Conservation (phyloP, 2,113 vertebrate species). For the Indicator indicator region DNA sequence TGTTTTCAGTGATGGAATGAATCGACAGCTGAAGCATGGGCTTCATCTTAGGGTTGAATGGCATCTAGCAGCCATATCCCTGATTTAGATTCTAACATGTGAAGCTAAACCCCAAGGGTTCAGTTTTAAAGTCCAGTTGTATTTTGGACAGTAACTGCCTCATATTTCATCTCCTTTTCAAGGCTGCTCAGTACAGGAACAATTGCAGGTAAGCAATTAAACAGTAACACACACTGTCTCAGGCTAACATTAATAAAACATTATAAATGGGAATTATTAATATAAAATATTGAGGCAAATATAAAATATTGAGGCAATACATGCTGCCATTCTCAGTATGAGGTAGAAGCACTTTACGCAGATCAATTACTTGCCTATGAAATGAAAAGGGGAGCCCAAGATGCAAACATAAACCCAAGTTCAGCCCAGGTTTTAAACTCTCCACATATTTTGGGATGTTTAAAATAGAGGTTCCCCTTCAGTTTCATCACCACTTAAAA, state of each 20-base stretch:
- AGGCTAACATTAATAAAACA: slow-evolving; percentile 41
- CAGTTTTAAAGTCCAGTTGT: background rate
- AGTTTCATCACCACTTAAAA: background rate
- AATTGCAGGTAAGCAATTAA: slow-evolving; percentile 4
- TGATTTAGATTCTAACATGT: slow-evolving; percentile 17
- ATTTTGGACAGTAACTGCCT: background rate
- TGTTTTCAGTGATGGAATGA: background rate
- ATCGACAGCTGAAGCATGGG: slow-evolving; percentile 20
- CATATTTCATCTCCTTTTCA: background rate
- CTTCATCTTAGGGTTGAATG: slow-evolving; percentile 38
- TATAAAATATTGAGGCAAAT: slow-evolving; percentile 47
- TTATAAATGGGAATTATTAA: slow-evolving; percentile 33
- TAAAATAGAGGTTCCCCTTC: background rate
- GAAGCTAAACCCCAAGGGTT: background rate
- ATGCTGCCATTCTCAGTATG: slow-evolving; percentile 20
- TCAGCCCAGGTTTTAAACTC: background rate
- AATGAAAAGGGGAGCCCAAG: background rate
- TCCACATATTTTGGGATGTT: background rate
- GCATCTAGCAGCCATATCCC: background rate
- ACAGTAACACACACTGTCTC: background rate
- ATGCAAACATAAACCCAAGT: background rate
- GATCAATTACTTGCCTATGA: slow-evolving; percentile 34
- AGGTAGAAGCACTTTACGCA: slow-evolving; percentile 13
- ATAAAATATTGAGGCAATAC: slow-evolving; percentile 51
- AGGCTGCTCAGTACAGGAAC: background rate